Evolutionary conservation across 2,113 vertebrate genomes (phyloP).

Genomic region (Sphaerodactylus townsendi): DNA sequence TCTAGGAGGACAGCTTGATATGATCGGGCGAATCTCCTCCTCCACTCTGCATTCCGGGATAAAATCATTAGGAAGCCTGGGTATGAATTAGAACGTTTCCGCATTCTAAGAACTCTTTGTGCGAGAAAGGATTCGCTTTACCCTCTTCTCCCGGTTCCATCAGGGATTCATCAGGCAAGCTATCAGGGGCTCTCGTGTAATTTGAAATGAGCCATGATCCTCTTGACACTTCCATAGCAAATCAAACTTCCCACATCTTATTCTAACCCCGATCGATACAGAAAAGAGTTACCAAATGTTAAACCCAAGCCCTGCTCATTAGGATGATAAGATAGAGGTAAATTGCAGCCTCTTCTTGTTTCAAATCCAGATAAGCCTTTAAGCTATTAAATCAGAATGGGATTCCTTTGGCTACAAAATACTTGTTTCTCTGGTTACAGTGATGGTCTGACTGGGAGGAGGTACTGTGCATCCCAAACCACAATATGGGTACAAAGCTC

Average conservation of each 20-base stretch:
- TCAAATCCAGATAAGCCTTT: conserved; percentile 60
- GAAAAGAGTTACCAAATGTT: conserved; percentile 45
- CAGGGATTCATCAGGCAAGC: background rate
- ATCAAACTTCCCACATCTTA: conserved; percentile 52
- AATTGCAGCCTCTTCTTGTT: conserved; percentile 39
- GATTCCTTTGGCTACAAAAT: conserved; percentile 45
- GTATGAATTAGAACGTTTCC: background rate
- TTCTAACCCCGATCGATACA: conserved; percentile 55
- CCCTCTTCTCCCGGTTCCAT: background rate
- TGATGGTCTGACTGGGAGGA: background rate
- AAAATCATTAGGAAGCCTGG: background rate
- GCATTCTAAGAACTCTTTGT: background rate
- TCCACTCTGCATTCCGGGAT: background rate
- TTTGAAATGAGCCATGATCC: background rate
- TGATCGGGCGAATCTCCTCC: no score
- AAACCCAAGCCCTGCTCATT: conserved; percentile 49
- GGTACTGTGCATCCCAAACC: conserved; percentile 23
- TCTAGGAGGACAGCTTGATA: background rate
- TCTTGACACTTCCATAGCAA: conserved; percentile 33
- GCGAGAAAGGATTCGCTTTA: background rate
- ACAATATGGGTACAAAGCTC: conserved; percentile 56
- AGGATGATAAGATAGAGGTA: conserved; percentile 46
- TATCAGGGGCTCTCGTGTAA: conserved; percentile 8
- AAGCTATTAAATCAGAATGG: conserved; percentile 60
- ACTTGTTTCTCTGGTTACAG: conserved; percentile 35